Conservation (phyloP, 2,113 vertebrate genomes). For the Barbus barbus region DNA sequence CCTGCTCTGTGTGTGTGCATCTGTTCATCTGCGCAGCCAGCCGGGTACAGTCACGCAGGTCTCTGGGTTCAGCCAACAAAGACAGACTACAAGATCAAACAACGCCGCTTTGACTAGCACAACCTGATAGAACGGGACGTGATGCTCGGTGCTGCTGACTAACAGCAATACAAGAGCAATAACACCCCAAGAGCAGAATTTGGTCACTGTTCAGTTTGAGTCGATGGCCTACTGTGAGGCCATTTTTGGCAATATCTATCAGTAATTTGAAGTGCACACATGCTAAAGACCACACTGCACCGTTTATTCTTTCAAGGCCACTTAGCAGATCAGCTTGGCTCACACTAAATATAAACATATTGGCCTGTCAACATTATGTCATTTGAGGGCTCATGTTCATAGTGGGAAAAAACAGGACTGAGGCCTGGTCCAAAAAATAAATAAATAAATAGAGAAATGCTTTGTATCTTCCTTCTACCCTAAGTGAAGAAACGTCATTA, state of each 20-base stretch:
- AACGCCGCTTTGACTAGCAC: conserved; percentile 2
- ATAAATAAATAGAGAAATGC: no score
- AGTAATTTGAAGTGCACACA: neutral
- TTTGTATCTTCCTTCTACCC: neutral
- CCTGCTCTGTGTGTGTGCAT: no score
- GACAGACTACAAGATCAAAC: conserved; percentile 24
- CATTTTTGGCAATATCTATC: neutral
- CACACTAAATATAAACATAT: neutral
- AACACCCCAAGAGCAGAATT: neutral
- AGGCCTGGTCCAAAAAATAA: no score
- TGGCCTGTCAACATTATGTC: neutral
- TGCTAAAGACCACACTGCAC: neutral
- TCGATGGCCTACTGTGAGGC: neutral
- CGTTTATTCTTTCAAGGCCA: neutral
- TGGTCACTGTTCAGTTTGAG: no score
- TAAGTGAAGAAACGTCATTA: neutral
- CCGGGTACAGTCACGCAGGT: neutral
- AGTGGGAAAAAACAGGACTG: neutral
- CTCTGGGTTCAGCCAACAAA: conserved; percentile 19
- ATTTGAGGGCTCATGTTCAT: neutral
- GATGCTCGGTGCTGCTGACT: neutral
- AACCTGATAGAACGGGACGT: neutral
- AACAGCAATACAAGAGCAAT: neutral
- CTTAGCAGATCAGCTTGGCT: no score
- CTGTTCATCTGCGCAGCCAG: neutral